Evolutionary conservation across 2,113 vertebrate species (phyloP).

Genomic region (Halcyon senegalensis): DNA sequence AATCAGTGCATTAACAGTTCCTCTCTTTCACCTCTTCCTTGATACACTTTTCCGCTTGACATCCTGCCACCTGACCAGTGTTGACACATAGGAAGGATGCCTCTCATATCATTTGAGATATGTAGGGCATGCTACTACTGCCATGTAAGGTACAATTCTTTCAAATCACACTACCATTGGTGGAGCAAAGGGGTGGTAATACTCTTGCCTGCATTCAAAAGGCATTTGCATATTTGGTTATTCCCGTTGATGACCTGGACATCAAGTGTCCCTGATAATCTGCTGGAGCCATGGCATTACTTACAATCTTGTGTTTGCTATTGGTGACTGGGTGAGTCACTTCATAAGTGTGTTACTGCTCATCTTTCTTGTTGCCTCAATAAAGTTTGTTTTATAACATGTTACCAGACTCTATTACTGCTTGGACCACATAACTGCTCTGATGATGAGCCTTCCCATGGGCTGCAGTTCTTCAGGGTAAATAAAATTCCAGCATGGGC

Average conservation of each 20-base stretch:
- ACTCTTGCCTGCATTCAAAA: background rate
- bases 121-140: background rate
- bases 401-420: background rate
- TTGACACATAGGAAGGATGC: background rate
- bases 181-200: background rate
- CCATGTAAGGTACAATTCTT: background rate
- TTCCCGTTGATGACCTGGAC: background rate
- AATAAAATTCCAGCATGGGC: background rate
- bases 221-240: background rate
- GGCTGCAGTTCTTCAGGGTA: background rate
- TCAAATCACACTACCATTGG: background rate
- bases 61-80: background rate
- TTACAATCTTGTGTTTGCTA: background rate
- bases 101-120: too few species aligned
- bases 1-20: background rate
- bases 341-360: background rate
- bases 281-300: background rate
- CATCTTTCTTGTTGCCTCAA: background rate
- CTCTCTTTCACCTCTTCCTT: background rate
- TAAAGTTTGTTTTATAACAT: background rate
- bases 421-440: background rate
- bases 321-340: background rate
- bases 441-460: background rate
- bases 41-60: background rate
- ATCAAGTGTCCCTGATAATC: background rate